These are phyloP conservation scores for Argyresthia albistria DNA, from an alignment of 2,888 invertebrate species.

Conservation along the genomic window DNA sequence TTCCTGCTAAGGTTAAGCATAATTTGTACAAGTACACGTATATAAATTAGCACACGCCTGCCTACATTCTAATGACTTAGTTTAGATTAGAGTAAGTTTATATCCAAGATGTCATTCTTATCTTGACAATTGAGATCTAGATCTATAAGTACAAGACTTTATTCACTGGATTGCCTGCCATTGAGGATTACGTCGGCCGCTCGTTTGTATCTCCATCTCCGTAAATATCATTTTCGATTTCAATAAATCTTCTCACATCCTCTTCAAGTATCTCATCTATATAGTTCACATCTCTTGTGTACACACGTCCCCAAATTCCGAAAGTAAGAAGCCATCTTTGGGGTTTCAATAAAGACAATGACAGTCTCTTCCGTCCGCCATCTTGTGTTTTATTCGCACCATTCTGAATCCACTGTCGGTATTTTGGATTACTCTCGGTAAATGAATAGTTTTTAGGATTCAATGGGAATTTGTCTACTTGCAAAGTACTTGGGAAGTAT, in stretches of 20 bases:
- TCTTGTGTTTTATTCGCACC: constrained; percentile 4
- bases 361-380: constrained; percentile 20
- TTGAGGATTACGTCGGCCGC: too few relatives aligned
- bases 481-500: constrained; percentile 65
- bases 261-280: constrained; percentile 25
- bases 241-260: constrained; percentile 30
- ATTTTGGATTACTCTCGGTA: constrained; percentile 11
- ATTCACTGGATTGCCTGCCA: too few relatives aligned
- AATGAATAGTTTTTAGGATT: constrained; percentile 36
- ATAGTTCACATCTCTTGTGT: constrained; percentile 51
- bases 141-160: too few relatives aligned
- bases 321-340: constrained; percentile 59
- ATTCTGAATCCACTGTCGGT: too few relatives aligned
- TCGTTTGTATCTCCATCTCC: too few relatives aligned
- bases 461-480: constrained; percentile 60
- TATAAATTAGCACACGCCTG: too few relatives aligned
- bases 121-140: too few relatives aligned
- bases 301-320: constrained; percentile 58
- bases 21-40: too few relatives aligned
- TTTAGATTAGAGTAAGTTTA: too few relatives aligned
- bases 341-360: constrained; percentile 33
- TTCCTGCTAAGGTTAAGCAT: too few relatives aligned
- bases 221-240: constrained; percentile 31
- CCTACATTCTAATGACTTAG: too few relatives aligned
- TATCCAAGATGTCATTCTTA: too few relatives aligned